phyloP scores from a whole-genome alignment of 2,113 vertebrate genomes.

The Corvus cornix region DNA sequence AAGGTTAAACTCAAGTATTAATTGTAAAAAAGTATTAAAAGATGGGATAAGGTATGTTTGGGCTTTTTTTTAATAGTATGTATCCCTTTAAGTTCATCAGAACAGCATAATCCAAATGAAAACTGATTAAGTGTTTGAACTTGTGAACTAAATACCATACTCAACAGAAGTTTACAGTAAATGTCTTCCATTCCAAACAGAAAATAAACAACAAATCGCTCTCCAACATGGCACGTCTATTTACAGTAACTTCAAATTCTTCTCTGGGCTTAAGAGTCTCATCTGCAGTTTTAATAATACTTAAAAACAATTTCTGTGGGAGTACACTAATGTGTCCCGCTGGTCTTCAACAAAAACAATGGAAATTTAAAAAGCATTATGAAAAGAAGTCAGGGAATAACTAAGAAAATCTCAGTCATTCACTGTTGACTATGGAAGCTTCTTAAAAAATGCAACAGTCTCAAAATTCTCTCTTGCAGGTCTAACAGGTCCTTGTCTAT shows the following conservation, averaged over 20 bases:
- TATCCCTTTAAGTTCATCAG: neutral
- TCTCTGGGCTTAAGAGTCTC: neutral
- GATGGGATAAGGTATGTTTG: neutral
- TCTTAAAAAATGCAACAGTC: neutral
- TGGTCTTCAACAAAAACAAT: neutral
- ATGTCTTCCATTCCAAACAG: neutral
- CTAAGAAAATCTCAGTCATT: neutral
- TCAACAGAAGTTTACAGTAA: conserved; percentile 15
- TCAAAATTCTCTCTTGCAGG: neutral
- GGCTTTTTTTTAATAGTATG: neutral
- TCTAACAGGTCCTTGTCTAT: neutral
- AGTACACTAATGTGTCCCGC: neutral
- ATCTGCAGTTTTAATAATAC: neutral
- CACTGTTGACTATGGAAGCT: neutral
- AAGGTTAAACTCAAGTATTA: neutral
- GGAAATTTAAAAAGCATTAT: neutral
- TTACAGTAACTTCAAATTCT: neutral
- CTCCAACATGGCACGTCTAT: neutral
- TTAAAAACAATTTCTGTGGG: neutral
- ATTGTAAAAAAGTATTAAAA: neutral
- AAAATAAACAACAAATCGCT: conserved; percentile 6
- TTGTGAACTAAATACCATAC: neutral
- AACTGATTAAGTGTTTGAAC: neutral
- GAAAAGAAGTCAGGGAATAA: neutral
- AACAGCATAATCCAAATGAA: neutral